phyloP scores from a whole-genome alignment of 2,888 invertebrate species.

The Sicus ferrugineus region DNA sequence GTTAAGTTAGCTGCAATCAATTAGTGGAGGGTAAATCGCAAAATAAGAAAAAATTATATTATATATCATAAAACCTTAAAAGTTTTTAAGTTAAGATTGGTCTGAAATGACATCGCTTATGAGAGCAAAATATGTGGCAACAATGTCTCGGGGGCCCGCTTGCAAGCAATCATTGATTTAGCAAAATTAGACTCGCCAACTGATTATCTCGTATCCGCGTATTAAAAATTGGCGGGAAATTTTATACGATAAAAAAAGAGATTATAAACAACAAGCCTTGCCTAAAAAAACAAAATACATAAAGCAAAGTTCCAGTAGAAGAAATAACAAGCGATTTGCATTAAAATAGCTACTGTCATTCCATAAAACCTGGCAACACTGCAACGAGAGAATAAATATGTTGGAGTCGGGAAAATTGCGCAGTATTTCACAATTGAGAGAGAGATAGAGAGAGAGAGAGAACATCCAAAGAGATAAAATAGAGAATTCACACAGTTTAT shows the following conservation, averaged over 20 bases:
- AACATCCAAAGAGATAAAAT: slow-evolving; percentile 6
- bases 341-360: slow-evolving; percentile 3
- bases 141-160: too few species aligned
- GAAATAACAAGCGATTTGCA: slow-evolving; percentile 10
- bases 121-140: too few species aligned
- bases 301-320: not conserved
- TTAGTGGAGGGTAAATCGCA: too few species aligned
- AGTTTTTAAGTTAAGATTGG: too few species aligned
- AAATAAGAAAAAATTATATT: too few species aligned
- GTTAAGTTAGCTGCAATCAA: too few species aligned
- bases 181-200: too few species aligned
- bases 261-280: slow-evolving; percentile 1
- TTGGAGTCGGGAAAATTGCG: slow-evolving; percentile 27
- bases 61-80: too few species aligned
- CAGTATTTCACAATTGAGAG: slow-evolving; percentile 28
- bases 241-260: slow-evolving; percentile 22
- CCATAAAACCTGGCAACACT: slow-evolving; percentile 29
- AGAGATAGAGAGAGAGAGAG: slow-evolving; percentile 3
- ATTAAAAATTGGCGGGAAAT: slow-evolving; percentile 32
- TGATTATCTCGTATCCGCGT: slow-evolving; percentile 9
- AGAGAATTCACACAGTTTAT: not conserved
- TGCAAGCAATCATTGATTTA: too few species aligned
- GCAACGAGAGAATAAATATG: slow-evolving; percentile 11
- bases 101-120: too few species aligned
- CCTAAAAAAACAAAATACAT: slow-evolving; percentile 10